phyloP scores from a whole-genome alignment of 2,888 invertebrate genomes.

The Myopa testacea region DNA sequence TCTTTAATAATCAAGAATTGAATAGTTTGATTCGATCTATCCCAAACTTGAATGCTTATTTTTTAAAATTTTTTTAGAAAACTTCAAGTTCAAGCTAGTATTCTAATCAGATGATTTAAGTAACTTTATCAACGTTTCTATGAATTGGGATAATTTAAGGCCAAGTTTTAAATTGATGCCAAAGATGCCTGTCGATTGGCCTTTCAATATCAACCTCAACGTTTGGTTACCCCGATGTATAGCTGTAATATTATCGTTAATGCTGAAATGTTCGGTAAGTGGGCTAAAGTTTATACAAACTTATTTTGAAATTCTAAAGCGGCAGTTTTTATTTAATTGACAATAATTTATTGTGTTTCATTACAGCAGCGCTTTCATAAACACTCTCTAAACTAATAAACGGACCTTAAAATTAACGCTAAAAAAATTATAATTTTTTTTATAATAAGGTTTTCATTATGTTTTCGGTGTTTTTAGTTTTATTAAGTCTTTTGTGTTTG shows the following conservation, averaged over 20 bases:
- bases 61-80: constrained; percentile 49
- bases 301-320: background rate
- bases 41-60: too few relatives aligned
- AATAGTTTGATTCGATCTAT: too few relatives aligned
- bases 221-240: constrained; percentile 97
- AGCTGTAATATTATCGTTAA: constrained; percentile 83
- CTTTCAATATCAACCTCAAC: constrained; percentile 88
- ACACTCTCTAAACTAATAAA: constrained; percentile 62
- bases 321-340: constrained; percentile 20
- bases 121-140: background rate
- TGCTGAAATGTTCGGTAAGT: constrained; percentile 88
- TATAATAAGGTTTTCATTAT: constrained; percentile 17
- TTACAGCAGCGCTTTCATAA: constrained; percentile 32
- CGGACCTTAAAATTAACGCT: constrained; percentile 63
- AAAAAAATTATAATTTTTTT: constrained; percentile 26
- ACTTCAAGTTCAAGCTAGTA: constrained; percentile 65
- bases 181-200: constrained; percentile 90
- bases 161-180: constrained; percentile 89
- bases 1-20: too few relatives aligned
- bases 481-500: constrained; percentile 2
- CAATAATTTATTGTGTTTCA: constrained; percentile 44
- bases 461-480: constrained; percentile 11
- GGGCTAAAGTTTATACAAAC: background rate
- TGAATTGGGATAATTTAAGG: constrained; percentile 70
- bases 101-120: background rate